Base-by-base conservation (phyloP, 2,113 vertebrate genomes). In the Hippocampus barbouri region DNA sequence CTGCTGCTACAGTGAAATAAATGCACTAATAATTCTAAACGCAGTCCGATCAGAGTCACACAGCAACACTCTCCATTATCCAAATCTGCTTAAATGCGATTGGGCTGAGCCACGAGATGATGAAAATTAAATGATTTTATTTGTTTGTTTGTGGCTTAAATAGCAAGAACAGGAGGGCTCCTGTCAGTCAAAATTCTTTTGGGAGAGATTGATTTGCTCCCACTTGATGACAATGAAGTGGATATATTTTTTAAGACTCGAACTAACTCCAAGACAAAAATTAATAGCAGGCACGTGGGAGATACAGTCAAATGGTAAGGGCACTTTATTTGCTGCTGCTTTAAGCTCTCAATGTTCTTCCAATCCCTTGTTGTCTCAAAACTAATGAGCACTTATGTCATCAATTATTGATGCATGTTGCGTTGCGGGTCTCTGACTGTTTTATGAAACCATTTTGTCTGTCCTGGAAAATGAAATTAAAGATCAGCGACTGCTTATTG, bases 341-440 rank as follows among this genome's bases (percentile, higher is more conserved):
- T 61, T 20, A 34, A 61, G 59, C 30, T 8, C 27, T 18, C 27
- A 61, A 61, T 3, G 27, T 16, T 61, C 59, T 34, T 18, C 9
- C 53, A 11, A n/a, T 21, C 59, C 59, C 34, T 21, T 9, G 61
- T 40, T 63, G 20, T 40, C 61, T 30, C 61, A 5, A 63, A 40
- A 63, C 61, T 63, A 63, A 63, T 40, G 61, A 63, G 34, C 61
- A 63, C 34, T 41, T 63, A 63, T 41, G 34, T 63, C 12, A 20
- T 63, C 4, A 63, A 63, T 63, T 63, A 63, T 63, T 41, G 61
- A 63, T 63, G 40, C 61, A 41, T 21, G 5, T 21, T 38, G 30
- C 63, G 21, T 21, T 56, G 53, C 53, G 21, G 53, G 20, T 10
- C 53, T 54, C 4, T 14, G 21, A 23, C 63, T 45, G 62, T 41